Base-by-base conservation (phyloP, 2,888 invertebrate genomes). In the Meghimatium bilineatum region DNA sequence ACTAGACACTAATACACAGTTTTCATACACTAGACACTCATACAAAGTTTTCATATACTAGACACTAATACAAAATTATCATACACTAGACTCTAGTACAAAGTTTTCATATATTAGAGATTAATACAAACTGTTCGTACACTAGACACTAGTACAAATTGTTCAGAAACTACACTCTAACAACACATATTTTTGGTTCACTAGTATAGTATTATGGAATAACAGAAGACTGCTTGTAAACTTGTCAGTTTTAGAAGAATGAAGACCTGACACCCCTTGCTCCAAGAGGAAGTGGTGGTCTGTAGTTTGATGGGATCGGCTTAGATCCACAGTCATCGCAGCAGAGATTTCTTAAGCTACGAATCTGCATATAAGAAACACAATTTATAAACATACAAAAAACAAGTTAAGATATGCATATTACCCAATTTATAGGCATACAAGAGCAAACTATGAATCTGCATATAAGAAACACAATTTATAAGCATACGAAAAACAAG, bases 201-300 rank as follows among this genome's bases (percentile, higher is more conserved):
- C 63, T n/a, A n/a, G 63, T 44, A 63, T n/a, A 63, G 3, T n/a
- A 56, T n/a, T 12, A 56, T 56, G 8, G 56, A 56, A 20, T 56
- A 10, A 20, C 23, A 56, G 56, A 56, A 14, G n/a, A 63, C 26
- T 6, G 26, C 1, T 2, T n/a, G n/a, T n/a, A n/a, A 29, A n/a
- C n/a, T 6, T 34, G 32, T 36, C 10, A 66, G 6, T 38, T 23
- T n/a, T 83, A 80, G 44, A 81, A 23, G 49, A 86, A 85, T 17
- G 88, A 86, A 10, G 88, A 84, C 26, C 87, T 72, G 49, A 90
- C 49, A 74, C 87, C 87, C 60, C 90, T 76, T 71, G 86, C 85
- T 1, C 90, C 90, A 6, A 90, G 83, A 8, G 88, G 87, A 2
- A 88, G 80, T 1, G 89, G 89, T 29, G 90, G 88, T 71, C 90